These are phyloP conservation scores for Synanthedon vespiformis DNA, from an alignment of 2,888 invertebrate species.

Conservation along the genomic window DNA sequence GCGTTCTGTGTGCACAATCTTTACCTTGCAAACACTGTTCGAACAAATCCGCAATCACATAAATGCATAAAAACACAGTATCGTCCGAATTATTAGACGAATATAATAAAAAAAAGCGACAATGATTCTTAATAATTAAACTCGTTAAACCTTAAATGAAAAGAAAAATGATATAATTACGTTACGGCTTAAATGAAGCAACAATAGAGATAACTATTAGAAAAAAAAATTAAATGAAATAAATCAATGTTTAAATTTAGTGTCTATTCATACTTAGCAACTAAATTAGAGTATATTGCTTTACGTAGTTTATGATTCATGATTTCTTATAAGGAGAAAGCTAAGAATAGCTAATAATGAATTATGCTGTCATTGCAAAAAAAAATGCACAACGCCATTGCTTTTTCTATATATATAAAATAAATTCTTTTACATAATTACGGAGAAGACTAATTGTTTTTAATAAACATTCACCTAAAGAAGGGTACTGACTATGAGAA, in stretches of 20 bases:
- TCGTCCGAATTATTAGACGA: background rate
- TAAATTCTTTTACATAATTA: too few relatives aligned
- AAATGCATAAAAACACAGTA: background rate
- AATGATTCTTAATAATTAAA: background rate
- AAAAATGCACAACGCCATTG: too few relatives aligned
- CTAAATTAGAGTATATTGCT: constrained; percentile 56
- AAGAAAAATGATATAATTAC: background rate
- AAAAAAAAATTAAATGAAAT: constrained; percentile 19
- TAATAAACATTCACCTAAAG: too few relatives aligned
- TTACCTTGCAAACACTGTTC: background rate
- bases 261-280: constrained; percentile 41
- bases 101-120: background rate
- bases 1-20: too few relatives aligned
- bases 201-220: constrained; percentile 4
- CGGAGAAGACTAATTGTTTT: too few relatives aligned
- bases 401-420: too few relatives aligned
- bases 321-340: constrained; percentile 1
- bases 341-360: background rate
- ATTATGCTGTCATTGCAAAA: too few relatives aligned
- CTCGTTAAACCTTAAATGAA: background rate
- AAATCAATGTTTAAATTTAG: background rate
- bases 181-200: background rate
- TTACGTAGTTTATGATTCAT: constrained; percentile 9
- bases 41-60: background rate
- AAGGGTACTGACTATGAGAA: too few relatives aligned